phyloP scores from a whole-genome alignment of 2,797 vertebrate genomes.

The Cetoscarus ocellatus region DNA sequence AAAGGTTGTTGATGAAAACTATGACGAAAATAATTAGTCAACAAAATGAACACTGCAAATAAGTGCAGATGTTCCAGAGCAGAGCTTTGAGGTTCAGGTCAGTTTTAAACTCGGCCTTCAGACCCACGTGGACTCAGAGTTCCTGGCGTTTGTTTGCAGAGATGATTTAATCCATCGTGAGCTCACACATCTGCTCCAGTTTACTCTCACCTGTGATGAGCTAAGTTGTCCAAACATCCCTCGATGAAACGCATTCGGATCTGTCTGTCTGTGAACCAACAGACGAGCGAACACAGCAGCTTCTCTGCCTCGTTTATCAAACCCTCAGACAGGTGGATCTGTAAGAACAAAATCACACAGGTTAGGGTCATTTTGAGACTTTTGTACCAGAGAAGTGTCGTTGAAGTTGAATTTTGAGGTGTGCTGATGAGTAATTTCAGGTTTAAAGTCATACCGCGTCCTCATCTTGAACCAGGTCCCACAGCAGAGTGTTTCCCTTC shows the following conservation, averaged over 20 bases:
- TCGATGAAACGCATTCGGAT: conserved; percentile 99
- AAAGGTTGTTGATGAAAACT: too few relatives aligned
- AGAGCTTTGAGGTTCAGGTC: too few relatives aligned
- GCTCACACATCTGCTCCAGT: background rate
- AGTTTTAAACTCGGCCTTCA: too few relatives aligned
- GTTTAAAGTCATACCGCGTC: conserved; percentile 88
- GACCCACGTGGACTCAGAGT: too few relatives aligned
- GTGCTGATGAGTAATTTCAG: background rate
- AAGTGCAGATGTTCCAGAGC: too few relatives aligned
- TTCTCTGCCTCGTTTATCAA: conserved; percentile 99
- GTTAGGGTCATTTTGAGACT: too few relatives aligned
- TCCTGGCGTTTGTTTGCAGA: too few relatives aligned
- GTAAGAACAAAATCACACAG: too few relatives aligned
- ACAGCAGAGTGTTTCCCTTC: conserved; percentile 97
- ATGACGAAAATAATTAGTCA: too few relatives aligned
- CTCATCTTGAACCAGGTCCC: conserved; percentile 99
- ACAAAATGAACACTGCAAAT: too few relatives aligned
- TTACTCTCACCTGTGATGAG: conserved; percentile 92
- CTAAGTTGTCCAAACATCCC: conserved; percentile 98
- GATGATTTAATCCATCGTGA: background rate
- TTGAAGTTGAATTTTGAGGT: too few relatives aligned
- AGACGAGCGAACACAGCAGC: conserved; percentile 97
- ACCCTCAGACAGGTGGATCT: conserved; percentile 98
- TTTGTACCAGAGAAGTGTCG: too few relatives aligned
- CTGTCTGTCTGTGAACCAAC: conserved; percentile 99